phyloP scores from a whole-genome alignment of 2,888 invertebrate species.

The Alentia gelatinosa region DNA sequence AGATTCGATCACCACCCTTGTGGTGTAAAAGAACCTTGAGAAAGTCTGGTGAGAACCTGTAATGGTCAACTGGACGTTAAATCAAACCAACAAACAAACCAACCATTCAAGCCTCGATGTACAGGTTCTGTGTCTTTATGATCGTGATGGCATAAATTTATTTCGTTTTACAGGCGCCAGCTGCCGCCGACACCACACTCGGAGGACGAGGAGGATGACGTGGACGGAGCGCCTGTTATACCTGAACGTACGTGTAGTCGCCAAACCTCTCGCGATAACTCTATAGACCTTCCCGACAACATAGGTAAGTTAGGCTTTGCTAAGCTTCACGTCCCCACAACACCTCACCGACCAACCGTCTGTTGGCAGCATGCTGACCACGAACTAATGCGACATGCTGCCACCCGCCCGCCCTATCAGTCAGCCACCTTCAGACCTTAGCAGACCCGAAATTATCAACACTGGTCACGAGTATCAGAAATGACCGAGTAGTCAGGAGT shows the following conservation, averaged over 20 bases:
- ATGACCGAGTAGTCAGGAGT: too few relatives aligned
- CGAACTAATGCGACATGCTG: background rate
- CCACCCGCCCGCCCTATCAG: background rate
- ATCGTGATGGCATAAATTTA: too few relatives aligned
- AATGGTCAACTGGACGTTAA: too few relatives aligned
- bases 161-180: slow-evolving; percentile 68
- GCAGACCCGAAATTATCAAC: too few relatives aligned
- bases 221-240: slow-evolving; percentile 30
- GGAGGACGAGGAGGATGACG: slow-evolving; percentile 57
- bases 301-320: slow-evolving; percentile 39
- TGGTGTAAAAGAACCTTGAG: too few relatives aligned
- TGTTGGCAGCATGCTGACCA: background rate
- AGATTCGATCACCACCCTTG: too few relatives aligned
- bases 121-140: too few relatives aligned
- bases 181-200: slow-evolving; percentile 75
- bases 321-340: background rate
- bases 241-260: slow-evolving; percentile 46
- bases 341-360: background rate
- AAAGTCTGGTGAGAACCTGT: too few relatives aligned
- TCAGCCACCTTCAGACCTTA: too few relatives aligned
- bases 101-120: too few relatives aligned
- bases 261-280: slow-evolving; percentile 47
- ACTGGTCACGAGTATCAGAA: too few relatives aligned
- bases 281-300: slow-evolving; percentile 48
- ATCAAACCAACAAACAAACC: too few relatives aligned